phyloP scores from a whole-genome alignment of 2,113 vertebrate genomes.

The Forbesichthys agassizii region DNA sequence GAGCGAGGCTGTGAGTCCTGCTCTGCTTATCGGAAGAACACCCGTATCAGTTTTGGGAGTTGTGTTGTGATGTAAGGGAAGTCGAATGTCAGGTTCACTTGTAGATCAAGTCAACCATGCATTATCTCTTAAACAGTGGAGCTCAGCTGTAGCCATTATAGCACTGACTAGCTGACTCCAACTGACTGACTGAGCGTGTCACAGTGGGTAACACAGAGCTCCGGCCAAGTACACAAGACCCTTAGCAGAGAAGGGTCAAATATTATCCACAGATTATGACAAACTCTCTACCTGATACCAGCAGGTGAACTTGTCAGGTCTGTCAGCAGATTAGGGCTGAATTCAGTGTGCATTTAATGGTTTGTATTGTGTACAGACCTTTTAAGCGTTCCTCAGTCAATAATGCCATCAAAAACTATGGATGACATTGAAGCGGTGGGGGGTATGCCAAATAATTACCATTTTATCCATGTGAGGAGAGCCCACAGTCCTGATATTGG shows the following conservation, averaged over 20 bases:
- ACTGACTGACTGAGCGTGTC: slow-evolving; percentile 52
- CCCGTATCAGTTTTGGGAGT: slow-evolving; percentile 74
- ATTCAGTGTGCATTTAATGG: slow-evolving; percentile 17
- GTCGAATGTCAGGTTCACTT: slow-evolving; percentile 79
- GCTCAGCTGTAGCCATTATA: slow-evolving; percentile 61
- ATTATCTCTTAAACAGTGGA: slow-evolving; percentile 73
- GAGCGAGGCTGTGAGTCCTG: slow-evolving; percentile 67
- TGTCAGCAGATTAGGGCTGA: slow-evolving; percentile 17
- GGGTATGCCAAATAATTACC: slow-evolving; percentile 70
- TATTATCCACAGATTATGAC: slow-evolving; percentile 3
- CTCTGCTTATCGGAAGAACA: slow-evolving; percentile 69
- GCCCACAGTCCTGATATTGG: slow-evolving; percentile 70
- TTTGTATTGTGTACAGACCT: slow-evolving; percentile 16
- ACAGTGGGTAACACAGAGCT: slow-evolving; percentile 43
- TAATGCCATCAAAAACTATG: slow-evolving; percentile 52
- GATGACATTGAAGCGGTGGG: slow-evolving; percentile 42
- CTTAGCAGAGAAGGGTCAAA: slow-evolving; percentile 28
- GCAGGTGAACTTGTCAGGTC: slow-evolving; percentile 4
- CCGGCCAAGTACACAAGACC: slow-evolving; percentile 33
- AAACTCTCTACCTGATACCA: slow-evolving; percentile 23
- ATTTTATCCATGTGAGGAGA: slow-evolving; percentile 71
- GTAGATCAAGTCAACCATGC: slow-evolving; percentile 80
- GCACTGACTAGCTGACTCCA: slow-evolving; percentile 52
- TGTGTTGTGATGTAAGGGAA: slow-evolving; percentile 73
- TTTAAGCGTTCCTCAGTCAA: slow-evolving; percentile 19